Conservation (phyloP, 2,797 vertebrate species). For the Lagorchestes hirsutus region DNA sequence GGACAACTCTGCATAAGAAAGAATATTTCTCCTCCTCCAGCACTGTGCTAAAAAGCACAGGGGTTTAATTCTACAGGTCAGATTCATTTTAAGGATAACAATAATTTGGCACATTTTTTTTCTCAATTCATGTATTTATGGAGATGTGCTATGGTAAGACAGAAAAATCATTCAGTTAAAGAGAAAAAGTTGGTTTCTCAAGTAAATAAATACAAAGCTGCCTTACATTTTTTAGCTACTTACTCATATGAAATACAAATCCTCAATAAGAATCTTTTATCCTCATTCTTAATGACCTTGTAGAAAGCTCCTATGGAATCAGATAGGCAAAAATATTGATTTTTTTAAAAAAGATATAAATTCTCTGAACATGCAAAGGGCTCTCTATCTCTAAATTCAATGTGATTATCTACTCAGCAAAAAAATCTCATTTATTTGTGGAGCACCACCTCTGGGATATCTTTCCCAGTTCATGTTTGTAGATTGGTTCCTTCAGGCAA, state of each 20-base stretch:
- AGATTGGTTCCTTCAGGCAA: neutral
- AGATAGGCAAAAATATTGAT: constrained; percentile 17
- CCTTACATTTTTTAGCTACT: constrained; percentile 2
- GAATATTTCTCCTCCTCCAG: constrained; percentile 29
- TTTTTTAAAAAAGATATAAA: constrained; percentile 34
- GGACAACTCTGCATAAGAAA: constrained; percentile 20
- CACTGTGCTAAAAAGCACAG: neutral
- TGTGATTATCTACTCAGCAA: neutral
- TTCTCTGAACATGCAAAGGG: constrained; percentile 49
- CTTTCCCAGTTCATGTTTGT: neutral
- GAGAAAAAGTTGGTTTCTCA: constrained; percentile 61
- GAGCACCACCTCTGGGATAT: neutral
- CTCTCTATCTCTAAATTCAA: constrained; percentile 22
- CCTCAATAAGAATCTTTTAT: constrained; percentile 9
- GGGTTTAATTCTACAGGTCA: constrained; percentile 33
- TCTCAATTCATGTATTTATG: constrained; percentile 33
- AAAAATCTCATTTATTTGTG: neutral
- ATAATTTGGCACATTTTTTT: constrained; percentile 40
- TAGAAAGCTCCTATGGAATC: neutral
- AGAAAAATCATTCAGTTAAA: constrained; percentile 57
- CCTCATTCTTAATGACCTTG: constrained; percentile 24
- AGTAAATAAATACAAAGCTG: constrained; percentile 1
- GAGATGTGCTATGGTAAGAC: constrained; percentile 42
- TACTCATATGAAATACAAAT: constrained; percentile 16
- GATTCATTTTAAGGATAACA: constrained; percentile 54